Base-by-base conservation (phyloP, 2,888 invertebrate genomes). In the Mythimna loreyi region DNA sequence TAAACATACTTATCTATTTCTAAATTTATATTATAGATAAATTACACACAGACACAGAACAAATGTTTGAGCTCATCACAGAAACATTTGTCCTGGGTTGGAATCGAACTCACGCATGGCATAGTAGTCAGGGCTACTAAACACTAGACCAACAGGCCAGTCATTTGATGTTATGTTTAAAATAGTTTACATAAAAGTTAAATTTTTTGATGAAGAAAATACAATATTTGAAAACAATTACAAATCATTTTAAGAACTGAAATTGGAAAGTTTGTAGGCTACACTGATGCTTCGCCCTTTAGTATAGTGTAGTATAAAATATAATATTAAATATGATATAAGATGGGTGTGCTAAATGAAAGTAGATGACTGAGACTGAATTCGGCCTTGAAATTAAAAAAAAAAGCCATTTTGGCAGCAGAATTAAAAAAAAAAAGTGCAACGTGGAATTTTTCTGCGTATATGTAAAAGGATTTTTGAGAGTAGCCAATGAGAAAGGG, bases 351-450 rank as follows among this genome's bases (percentile, higher is more conserved):
- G 49, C 23, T 50, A 25, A 50, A 6, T 25, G 49, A 50, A 23
- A 23, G 49, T 7, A 25, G 49, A 50, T 50, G 49, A 50, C 49
- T 23, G 19, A n/a, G 40, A 40, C 40, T 40, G 40, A 40, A 43
- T 33, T 69, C 13, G 43, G 58, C 70, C 9, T 52, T 69, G 43
- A 57, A 25, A 33, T 49, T 16, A 4, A 9, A 23, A 47, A 21
- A 36, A 23, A 28, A 11, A 21, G 36, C 19, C 28, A 11, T 21
- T 40, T 40, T 62, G 59, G 58, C 59, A 21, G 36, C 28, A 25
- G 28, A n/a, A 13, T 36, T 28, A 16, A 21, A n/a, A 61, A 36
- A 25, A 16, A 8, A 25, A 16, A 8, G 3, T 21, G 21, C 11
- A 11, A 47, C 3, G 11, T 47, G 47, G 3, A 21, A 21, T 11